phyloP scores from a whole-genome alignment of 2,888 invertebrate species.

The Sarcophaga rosellei region DNA sequence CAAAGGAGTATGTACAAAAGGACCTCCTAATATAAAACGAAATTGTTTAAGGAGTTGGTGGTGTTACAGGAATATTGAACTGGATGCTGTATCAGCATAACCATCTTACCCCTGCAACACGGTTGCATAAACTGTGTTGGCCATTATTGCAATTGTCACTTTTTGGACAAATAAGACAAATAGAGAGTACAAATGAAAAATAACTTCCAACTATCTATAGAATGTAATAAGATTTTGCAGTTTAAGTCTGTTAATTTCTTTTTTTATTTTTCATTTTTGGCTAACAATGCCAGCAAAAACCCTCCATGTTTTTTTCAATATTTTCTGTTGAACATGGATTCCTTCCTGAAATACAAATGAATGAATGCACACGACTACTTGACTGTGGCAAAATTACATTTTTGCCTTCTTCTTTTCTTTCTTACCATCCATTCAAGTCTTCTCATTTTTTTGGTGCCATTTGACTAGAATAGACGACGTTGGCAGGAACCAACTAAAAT shows the following conservation, averaged over 20 bases:
- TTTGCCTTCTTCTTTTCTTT: slow-evolving; percentile 16
- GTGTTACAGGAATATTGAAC: not conserved
- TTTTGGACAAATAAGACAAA: slow-evolving; percentile 52
- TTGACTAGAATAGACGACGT: not conserved
- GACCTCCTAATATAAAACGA: slow-evolving; percentile 15
- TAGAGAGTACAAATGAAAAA: slow-evolving; percentile 58
- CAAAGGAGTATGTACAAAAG: not conserved
- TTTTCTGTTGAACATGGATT: slow-evolving; percentile 51
- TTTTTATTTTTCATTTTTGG: slow-evolving; percentile 42
- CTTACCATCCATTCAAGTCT: slow-evolving; percentile 26
- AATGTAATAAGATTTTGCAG: not conserved
- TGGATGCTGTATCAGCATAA: slow-evolving; percentile 44
- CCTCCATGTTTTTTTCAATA: not conserved
- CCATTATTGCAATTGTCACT: slow-evolving; percentile 64
- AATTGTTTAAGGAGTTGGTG: slow-evolving; percentile 27
- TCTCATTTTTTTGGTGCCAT: not conserved
- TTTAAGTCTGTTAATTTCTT: not conserved
- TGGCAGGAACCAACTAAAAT: slow-evolving; percentile 42
- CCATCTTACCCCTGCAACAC: slow-evolving; percentile 17
- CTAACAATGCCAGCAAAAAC: not conserved
- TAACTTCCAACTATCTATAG: slow-evolving; percentile 28
- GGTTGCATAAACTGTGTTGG: slow-evolving; percentile 41
- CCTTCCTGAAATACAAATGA: slow-evolving; percentile 44
- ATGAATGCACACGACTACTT: slow-evolving; percentile 59
- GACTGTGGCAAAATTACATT: slow-evolving; percentile 60